Conservation (phyloP, 2,888 invertebrate species). For the Drosophila testacea region DNA sequence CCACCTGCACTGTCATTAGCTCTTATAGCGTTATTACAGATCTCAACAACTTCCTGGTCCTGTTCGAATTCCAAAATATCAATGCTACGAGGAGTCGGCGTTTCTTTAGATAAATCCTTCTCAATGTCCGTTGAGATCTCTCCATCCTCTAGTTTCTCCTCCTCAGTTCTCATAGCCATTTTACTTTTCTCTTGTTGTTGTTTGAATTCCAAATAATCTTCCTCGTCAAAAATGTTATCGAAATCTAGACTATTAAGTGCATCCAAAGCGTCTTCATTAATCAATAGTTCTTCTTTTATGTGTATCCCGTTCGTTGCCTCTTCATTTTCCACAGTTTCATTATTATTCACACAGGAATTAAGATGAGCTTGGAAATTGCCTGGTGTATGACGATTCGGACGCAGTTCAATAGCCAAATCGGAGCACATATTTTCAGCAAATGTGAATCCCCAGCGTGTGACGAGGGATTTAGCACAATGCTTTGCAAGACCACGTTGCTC, state of each 20-base stretch:
- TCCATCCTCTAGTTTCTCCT: no score
- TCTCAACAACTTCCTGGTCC: background rate
- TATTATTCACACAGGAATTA: background rate
- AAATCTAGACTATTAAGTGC: constrained; percentile 27
- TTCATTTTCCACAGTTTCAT: no score
- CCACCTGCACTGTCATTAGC: background rate
- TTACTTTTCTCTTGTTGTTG: no score
- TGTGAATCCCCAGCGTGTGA: constrained; percentile 42
- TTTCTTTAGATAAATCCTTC: no score
- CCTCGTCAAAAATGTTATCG: constrained; percentile 25
- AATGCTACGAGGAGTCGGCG: no score
- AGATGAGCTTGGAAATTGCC: background rate
- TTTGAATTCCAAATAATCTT: background rate
- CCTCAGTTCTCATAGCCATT: no score
- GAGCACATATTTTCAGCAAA: constrained; percentile 45
- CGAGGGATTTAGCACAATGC: constrained; percentile 37
- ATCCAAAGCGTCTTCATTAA: constrained; percentile 2
- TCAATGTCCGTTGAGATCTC: no score
- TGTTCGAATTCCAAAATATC: background rate
- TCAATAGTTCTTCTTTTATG: constrained; percentile 6
- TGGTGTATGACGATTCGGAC: constrained; percentile 31
- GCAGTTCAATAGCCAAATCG: constrained; percentile 37
- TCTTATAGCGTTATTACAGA: background rate
- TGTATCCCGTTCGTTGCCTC: background rate
- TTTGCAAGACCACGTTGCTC: constrained; percentile 1